Conservation (phyloP, 2,888 invertebrate species). For the Meliscaeva auricollis region DNA sequence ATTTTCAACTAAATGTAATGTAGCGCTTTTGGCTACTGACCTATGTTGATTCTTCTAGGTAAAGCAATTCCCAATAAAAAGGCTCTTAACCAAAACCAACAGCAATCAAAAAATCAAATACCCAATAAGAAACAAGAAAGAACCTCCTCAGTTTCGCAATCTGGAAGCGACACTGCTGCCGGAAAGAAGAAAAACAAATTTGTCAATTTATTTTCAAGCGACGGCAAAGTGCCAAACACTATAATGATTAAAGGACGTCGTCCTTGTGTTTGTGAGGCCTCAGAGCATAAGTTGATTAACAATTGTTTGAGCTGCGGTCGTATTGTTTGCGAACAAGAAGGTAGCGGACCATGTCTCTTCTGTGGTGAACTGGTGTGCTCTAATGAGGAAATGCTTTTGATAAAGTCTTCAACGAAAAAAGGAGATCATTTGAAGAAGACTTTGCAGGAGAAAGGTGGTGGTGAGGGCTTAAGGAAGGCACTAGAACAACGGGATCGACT, state of each 20-base stretch:
- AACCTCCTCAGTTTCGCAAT: neutral
- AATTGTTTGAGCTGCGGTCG: constrained; percentile 97
- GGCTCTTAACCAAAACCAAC: constrained; percentile 60
- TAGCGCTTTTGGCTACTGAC: neutral
- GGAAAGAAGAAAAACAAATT: constrained; percentile 88
- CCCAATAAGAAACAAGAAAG: constrained; percentile 56
- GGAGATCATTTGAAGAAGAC: constrained; percentile 88
- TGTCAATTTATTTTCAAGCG: constrained; percentile 90
- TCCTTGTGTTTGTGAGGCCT: constrained; percentile 96
- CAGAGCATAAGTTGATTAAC: constrained; percentile 94
- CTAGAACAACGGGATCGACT: constrained; percentile 91
- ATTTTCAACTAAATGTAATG: neutral
- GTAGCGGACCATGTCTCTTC: constrained; percentile 97
- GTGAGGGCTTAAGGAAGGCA: constrained; percentile 90
- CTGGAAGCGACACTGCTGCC: neutral
- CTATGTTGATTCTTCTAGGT: constrained; percentile 36
- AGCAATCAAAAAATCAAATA: constrained; percentile 49
- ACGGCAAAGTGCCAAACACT: constrained; percentile 87
- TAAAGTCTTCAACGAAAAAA: constrained; percentile 88
- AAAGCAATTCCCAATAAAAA: constrained; percentile 78
- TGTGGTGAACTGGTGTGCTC: constrained; percentile 95
- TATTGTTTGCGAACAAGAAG: constrained; percentile 97
- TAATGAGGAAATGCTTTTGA: constrained; percentile 88
- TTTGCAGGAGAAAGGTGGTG: constrained; percentile 88
- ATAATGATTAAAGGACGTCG: constrained; percentile 90